phyloP scores from a whole-genome alignment of 2,888 invertebrate species.

The Nephrotoma appendiculata region DNA sequence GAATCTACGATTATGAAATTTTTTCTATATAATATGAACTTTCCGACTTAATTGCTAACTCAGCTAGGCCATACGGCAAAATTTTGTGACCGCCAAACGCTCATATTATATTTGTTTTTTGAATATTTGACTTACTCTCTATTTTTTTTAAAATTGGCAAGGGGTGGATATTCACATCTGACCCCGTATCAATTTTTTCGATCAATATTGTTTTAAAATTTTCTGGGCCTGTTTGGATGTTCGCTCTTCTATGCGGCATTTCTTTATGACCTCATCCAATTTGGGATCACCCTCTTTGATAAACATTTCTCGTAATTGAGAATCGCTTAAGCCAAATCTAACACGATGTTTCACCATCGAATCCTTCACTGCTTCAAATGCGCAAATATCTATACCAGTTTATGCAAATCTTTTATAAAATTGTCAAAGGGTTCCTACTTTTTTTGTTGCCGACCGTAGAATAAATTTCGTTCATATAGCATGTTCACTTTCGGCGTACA shows the following conservation, averaged over 20 bases:
- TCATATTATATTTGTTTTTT: neutral
- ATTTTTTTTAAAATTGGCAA: neutral
- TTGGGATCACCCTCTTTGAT: neutral
- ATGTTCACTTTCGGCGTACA: neutral
- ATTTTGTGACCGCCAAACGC: neutral
- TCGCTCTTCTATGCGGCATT: neutral
- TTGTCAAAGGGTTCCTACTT: neutral
- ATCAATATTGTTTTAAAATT: no score
- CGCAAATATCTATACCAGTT: neutral
- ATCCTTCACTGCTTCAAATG: neutral
- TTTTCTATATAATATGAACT: neutral
- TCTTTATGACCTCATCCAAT: neutral
- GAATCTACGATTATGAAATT: neutral
- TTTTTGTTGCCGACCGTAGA: neutral
- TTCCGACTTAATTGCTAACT: neutral
- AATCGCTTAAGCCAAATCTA: neutral
- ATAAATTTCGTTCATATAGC: neutral
- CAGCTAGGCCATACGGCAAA: no score
- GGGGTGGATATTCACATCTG: neutral
- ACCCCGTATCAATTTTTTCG: neutral
- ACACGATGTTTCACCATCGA: neutral
- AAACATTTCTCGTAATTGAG: neutral
- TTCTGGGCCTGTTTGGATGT: no score
- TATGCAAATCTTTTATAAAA: neutral
- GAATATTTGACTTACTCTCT: neutral